phyloP scores from a whole-genome alignment of 2,113 vertebrate species.

The Phodopus roborovskii region DNA sequence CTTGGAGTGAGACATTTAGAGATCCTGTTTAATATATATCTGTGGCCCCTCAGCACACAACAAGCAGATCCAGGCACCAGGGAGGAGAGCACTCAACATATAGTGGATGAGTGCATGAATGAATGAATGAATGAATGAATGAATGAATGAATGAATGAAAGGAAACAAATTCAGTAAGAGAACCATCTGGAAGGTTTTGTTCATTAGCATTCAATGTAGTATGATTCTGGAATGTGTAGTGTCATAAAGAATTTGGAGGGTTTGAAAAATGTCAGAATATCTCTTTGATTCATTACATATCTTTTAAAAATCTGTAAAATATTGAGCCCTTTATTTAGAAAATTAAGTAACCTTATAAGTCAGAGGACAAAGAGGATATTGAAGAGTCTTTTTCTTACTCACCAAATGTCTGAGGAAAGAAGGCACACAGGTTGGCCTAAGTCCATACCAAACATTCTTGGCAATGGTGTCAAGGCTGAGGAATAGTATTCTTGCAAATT shows the following conservation, averaged over 20 bases:
- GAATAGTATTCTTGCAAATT: slow-evolving; percentile 14
- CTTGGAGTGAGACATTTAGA: neutral
- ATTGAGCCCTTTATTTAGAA: slow-evolving; percentile 61
- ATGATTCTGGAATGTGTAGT: slow-evolving; percentile 3
- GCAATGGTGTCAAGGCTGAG: slow-evolving; percentile 43
- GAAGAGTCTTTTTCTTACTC: slow-evolving; percentile 57
- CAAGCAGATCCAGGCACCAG: neutral
- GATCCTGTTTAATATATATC: neutral
- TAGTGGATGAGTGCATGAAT: slow-evolving; percentile 23
- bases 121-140: slow-evolving; percentile 17
- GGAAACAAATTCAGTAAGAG: neutral
- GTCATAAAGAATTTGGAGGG: slow-evolving; percentile 35
- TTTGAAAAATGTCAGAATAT: slow-evolving; percentile 51
- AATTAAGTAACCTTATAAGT: slow-evolving; percentile 54
- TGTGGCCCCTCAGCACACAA: neutral
- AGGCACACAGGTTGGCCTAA: slow-evolving; percentile 59
- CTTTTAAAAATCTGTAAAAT: slow-evolving; percentile 47
- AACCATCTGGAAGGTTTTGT: slow-evolving; percentile 49
- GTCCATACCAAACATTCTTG: slow-evolving; percentile 60
- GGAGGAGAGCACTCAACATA: slow-evolving; percentile 34
- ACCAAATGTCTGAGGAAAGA: slow-evolving; percentile 51
- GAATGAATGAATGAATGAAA: slow-evolving; percentile 23
- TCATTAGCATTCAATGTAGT: slow-evolving; percentile 56
- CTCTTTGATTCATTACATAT: neutral
- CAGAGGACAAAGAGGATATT: slow-evolving; percentile 54